Evolutionary conservation across 1,140 invertebrate genomes (phyloP).

Genomic region (Cheumatopsyche charites): DNA sequence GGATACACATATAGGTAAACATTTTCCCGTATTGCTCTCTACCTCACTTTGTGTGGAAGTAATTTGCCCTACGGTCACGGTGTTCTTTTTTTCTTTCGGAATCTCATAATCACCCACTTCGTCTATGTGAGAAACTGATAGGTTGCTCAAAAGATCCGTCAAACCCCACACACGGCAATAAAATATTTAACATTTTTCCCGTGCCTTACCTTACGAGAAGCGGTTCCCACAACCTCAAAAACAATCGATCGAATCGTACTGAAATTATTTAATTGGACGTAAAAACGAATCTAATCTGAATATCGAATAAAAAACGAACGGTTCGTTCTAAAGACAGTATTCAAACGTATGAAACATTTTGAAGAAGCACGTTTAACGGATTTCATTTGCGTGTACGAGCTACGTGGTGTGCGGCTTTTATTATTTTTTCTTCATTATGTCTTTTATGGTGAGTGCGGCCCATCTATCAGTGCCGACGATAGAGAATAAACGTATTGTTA

Average conservation of each 20-base stretch:
- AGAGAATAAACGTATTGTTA: conserved; percentile 31
- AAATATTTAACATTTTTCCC: conserved; percentile 2
- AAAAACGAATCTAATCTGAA: too few species aligned
- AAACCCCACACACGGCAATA: conserved; percentile 1
- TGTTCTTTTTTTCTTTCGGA: conserved; percentile 16
- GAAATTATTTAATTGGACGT: too few species aligned
- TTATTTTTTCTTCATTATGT: conserved; percentile 10
- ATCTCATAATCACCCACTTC: conserved; percentile 28
- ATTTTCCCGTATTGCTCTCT: conserved; percentile 34
- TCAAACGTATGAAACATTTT: too few species aligned
- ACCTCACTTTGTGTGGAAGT: conserved; percentile 35
- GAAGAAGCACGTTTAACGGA: conserved; percentile 2
- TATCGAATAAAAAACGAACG: too few species aligned
- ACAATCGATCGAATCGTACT: too few species aligned
- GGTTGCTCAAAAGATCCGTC: conserved; percentile 18
- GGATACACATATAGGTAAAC: conserved; percentile 33
- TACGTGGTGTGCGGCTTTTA: not conserved
- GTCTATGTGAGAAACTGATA: conserved; percentile 25
- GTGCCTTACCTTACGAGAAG: too few species aligned
- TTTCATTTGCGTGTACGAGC: not conserved
- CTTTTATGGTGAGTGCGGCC: conserved; percentile 25
- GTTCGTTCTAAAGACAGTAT: too few species aligned
- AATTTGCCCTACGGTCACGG: conserved; percentile 31
- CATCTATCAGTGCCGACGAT: conserved; percentile 22
- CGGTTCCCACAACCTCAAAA: too few species aligned